These are phyloP conservation scores for Altica lythri DNA, from an alignment of 2,888 invertebrate species.

Conservation along the genomic window DNA sequence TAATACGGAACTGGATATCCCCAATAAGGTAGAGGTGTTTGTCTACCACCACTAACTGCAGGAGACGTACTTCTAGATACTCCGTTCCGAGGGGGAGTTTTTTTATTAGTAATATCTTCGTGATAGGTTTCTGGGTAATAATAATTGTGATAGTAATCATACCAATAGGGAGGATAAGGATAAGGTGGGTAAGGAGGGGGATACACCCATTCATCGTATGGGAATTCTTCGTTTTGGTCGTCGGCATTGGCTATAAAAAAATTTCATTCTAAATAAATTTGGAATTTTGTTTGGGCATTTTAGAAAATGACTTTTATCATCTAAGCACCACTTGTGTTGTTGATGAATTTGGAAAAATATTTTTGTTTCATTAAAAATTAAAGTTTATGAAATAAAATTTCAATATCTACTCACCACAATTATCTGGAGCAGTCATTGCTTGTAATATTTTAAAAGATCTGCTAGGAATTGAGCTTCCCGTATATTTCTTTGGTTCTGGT, in stretches of 20 bases:
- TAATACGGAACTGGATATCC: constrained; percentile 44
- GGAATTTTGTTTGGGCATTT: constrained; percentile 36
- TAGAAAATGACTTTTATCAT: not conserved
- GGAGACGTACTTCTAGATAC: constrained; percentile 16
- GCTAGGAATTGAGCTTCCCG: constrained; percentile 79
- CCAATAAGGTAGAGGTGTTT: constrained; percentile 44
- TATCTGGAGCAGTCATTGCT: constrained; percentile 71
- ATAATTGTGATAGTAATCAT: constrained; percentile 44
- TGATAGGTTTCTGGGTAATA: constrained; percentile 37
- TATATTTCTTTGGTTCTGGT: constrained; percentile 73
- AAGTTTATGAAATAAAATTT: not conserved
- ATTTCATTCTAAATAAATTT: constrained; percentile 27
- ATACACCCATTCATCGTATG: constrained; percentile 47
- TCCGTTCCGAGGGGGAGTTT: constrained; percentile 21
- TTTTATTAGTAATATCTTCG: constrained; percentile 25
- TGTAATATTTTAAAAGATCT: constrained; percentile 80
- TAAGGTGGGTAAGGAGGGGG: constrained; percentile 23
- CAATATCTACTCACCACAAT: constrained; percentile 53
- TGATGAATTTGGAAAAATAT: constrained; percentile 26
- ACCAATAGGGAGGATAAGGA: constrained; percentile 42
- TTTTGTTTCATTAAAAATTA: constrained; percentile 17
- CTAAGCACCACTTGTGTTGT: constrained; percentile 9
- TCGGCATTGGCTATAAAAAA: constrained; percentile 57
- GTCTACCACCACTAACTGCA: constrained; percentile 10
- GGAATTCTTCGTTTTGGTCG: constrained; percentile 47